These are phyloP conservation scores for Camponotus floridanus DNA, from an alignment of 1,140 invertebrate genomes.

Conservation along the genomic window DNA sequence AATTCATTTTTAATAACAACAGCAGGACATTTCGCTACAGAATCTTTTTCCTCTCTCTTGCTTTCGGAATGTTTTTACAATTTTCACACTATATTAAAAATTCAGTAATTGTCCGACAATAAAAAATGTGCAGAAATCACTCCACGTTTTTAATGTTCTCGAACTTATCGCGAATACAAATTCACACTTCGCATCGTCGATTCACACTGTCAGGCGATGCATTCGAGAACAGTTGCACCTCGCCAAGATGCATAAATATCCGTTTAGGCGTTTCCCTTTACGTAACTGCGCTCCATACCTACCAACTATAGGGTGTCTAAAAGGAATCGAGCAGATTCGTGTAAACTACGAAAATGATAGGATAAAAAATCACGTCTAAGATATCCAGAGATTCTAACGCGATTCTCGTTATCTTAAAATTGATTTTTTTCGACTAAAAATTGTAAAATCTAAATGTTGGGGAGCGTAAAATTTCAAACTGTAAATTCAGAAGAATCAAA, in stretches of 20 bases:
- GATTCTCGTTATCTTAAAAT: constrained; percentile 5
- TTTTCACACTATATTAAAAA: constrained; percentile 26
- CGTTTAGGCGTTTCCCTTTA: constrained; percentile 20
- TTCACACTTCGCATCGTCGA: constrained; percentile 26
- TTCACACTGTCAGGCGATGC: constrained; percentile 23
- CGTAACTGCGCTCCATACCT: background rate
- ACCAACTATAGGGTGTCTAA: background rate
- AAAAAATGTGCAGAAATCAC: constrained; percentile 23
- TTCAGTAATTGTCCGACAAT: background rate
- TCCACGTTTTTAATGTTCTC: constrained; percentile 13
- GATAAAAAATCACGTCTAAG: background rate
- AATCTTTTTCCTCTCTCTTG: background rate
- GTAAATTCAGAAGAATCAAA: background rate
- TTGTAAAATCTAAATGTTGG: background rate
- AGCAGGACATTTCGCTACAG: background rate
- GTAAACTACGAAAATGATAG: background rate
- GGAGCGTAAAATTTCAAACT: background rate
- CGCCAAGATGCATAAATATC: background rate
- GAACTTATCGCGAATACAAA: constrained; percentile 28
- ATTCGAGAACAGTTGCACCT: constrained; percentile 24
- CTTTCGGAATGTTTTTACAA: background rate
- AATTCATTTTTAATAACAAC: constrained; percentile 10
- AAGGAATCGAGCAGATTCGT: background rate
- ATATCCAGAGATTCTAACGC: background rate
- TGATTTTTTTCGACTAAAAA: background rate